Percentiles rank a stretch among this genome's conserved stretches.
Evolutionary conservation across 1,140 invertebrate species (phyloP).

Genomic region (Oppia nitens): DNA sequence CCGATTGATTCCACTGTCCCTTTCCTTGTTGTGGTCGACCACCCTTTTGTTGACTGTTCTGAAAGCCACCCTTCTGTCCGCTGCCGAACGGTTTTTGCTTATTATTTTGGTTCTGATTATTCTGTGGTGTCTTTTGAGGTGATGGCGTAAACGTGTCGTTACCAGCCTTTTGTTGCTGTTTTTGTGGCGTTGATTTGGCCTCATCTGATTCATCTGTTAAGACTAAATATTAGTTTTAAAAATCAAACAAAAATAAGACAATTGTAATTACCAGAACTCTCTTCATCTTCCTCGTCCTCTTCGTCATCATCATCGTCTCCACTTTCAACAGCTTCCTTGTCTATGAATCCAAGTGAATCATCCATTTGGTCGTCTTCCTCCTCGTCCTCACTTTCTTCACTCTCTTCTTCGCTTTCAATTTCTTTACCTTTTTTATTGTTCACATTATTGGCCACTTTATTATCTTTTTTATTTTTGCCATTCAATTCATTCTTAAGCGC

Average conservation of each 20-base stretch:
- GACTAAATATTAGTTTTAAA: no score
- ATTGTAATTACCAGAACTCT: no score
- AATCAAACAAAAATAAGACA: no score
- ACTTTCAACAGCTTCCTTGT: slow-evolving; percentile 32
- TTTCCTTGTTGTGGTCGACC: background rate
- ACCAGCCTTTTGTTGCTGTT: background rate
- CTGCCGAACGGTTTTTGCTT: background rate
- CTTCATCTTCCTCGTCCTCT: slow-evolving; percentile 22
- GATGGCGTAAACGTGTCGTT: background rate
- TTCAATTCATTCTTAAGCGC: no score
- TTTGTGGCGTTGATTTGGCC: background rate
- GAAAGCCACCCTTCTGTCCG: background rate
- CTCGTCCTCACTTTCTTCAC: slow-evolving; percentile 9
- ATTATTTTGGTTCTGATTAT: slow-evolving; percentile 6
- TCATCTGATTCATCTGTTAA: slow-evolving; percentile 14
- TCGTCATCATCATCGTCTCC: slow-evolving; percentile 29
- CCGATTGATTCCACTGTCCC: background rate
- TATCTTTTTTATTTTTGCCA: background rate
- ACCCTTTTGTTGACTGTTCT: background rate
- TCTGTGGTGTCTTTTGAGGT: background rate
- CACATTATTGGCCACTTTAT: background rate
- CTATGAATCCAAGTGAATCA: slow-evolving; percentile 19
- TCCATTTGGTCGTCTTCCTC: slow-evolving; percentile 2
- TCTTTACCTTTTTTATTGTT: background rate
- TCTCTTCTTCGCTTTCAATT: slow-evolving; percentile 1